Evolutionary conservation across 1,140 invertebrate species (phyloP).

Genomic region (Linepithema humile): DNA sequence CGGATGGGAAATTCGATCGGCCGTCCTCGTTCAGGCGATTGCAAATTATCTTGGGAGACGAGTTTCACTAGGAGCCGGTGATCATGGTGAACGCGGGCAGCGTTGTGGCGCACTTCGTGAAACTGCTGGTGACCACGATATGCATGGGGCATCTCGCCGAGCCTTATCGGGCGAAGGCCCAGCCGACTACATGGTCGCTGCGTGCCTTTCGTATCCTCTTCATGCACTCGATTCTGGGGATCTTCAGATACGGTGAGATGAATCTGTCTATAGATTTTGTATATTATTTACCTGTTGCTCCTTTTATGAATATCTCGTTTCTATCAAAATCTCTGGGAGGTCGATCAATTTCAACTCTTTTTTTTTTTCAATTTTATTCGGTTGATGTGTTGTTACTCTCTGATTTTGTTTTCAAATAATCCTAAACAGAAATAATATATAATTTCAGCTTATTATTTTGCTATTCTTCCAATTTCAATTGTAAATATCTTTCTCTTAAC

Average conservation of each 20-base stretch:
- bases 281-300: background rate
- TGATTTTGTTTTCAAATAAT: background rate
- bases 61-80: conserved; percentile 13
- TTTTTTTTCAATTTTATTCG: background rate
- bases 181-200: conserved; percentile 72
- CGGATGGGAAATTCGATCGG: conserved; percentile 19
- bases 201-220: conserved; percentile 80
- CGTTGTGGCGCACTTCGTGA: conserved; percentile 78
- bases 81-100: conserved; percentile 79
- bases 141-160: conserved; percentile 78
- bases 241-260: conserved; percentile 79
- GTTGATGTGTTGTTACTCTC: background rate
- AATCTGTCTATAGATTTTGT: background rate
- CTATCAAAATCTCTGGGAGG: background rate
- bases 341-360: background rate
- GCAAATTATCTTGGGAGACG: background rate
- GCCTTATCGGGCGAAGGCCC: conserved; percentile 66
- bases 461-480: background rate
- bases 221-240: conserved; percentile 79
- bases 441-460: background rate
- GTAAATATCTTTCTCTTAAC: background rate
- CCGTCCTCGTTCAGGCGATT: background rate
- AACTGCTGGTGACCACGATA: conserved; percentile 76
- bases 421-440: background rate
- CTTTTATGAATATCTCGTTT: background rate